Evolutionary conservation across 2,888 invertebrate species (phyloP).

Genomic region (Athetis lepigone): DNA sequence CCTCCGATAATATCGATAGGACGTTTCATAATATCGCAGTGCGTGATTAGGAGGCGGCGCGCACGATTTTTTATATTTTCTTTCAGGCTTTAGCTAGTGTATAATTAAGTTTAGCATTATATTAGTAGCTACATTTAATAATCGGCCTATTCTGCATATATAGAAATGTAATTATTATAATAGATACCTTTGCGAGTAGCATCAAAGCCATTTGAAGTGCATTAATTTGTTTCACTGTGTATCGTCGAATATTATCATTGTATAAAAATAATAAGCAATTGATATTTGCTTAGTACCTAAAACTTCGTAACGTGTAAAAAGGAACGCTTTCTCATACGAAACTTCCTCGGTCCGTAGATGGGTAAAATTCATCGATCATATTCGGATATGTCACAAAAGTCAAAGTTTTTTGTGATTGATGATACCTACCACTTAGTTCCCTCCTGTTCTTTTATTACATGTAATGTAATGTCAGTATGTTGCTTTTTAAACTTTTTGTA

Average conservation of each 20-base stretch:
- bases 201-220: not conserved
- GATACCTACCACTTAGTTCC: slow-evolving; percentile 44
- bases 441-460: slow-evolving; percentile 27
- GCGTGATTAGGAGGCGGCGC: slow-evolving; percentile 47
- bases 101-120: slow-evolving; percentile 47
- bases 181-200: not conserved
- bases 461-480: slow-evolving; percentile 26
- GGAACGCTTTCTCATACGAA: slow-evolving; percentile 37
- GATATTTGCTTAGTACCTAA: not conserved
- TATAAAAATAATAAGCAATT: not conserved
- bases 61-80: slow-evolving; percentile 41
- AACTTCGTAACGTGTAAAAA: slow-evolving; percentile 15
- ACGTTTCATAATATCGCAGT: slow-evolving; percentile 11
- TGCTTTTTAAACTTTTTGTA: slow-evolving; percentile 36
- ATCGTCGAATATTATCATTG: not conserved
- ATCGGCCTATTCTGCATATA: slow-evolving; percentile 12
- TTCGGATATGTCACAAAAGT: slow-evolving; percentile 60
- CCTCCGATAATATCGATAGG: not conserved
- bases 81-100: slow-evolving; percentile 35
- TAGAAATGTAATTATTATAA: slow-evolving; percentile 2
- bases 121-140: slow-evolving; percentile 26
- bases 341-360: slow-evolving; percentile 49
- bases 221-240: slow-evolving; percentile 6
- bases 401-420: slow-evolving; percentile 69
- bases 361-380: slow-evolving; percentile 70